Evolutionary conservation across 1,140 invertebrate genomes (phyloP).

Genomic region (Aphaenogaster rudis): DNA sequence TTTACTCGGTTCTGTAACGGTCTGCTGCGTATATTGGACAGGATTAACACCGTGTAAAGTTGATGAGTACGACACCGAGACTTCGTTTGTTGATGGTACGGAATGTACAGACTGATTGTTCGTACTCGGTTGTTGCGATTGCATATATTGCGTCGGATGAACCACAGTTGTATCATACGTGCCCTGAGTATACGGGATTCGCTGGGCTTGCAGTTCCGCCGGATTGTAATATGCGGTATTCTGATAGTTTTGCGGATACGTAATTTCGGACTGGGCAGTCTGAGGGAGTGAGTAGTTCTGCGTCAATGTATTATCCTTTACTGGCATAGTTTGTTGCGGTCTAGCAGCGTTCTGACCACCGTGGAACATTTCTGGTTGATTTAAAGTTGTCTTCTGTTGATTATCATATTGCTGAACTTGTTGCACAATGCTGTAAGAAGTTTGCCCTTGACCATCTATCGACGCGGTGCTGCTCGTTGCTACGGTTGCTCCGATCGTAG

Average conservation of each 20-base stretch:
- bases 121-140: conserved; percentile 54
- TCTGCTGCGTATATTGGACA: conserved; percentile 60
- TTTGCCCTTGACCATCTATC: conserved; percentile 33
- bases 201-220: conserved; percentile 54
- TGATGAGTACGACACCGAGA: conserved; percentile 40
- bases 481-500: not conserved
- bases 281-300: conserved; percentile 66
- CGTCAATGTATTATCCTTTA: conserved; percentile 30
- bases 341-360: not conserved
- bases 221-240: conserved; percentile 64
- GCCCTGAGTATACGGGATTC: conserved; percentile 10
- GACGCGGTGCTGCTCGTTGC: conserved; percentile 28
- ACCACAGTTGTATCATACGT: conserved; percentile 27
- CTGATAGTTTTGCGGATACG: conserved; percentile 54
- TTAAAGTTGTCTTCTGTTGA: conserved; percentile 42
- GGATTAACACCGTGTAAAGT: conserved; percentile 47
- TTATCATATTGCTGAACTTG: conserved; percentile 65
- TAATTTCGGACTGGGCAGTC: conserved; percentile 52
- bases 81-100: conserved; percentile 51
- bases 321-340: conserved; percentile 53
- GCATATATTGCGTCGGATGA: conserved; percentile 58
- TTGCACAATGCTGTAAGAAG: conserved; percentile 41
- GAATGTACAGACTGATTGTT: conserved; percentile 60
- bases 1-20: conserved; percentile 54
- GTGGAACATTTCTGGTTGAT: conserved; percentile 45